Evolutionary conservation across 1,140 invertebrate genomes (phyloP), one percentile per base, ranked within the genome.

Genomic region (Temnothorax longispinosus): DNA sequence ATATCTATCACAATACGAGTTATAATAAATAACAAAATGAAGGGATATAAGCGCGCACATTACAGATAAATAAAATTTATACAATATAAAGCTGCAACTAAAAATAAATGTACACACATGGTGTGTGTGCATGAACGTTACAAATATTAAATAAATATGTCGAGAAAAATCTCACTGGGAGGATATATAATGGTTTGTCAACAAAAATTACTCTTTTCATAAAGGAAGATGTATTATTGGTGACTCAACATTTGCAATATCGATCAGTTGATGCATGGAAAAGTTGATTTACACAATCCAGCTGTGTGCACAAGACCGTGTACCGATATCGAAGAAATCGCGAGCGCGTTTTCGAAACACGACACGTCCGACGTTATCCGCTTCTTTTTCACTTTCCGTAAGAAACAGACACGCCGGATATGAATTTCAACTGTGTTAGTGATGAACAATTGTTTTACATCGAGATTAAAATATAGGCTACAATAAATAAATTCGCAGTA

Each of bases 171-270:
- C 18, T 27, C 47, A 18, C 3, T 3, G 3, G 15, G 2, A 52
- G 44, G 10, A 52, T 35, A 32, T 50, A 5, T 27, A 67, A 44
- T 52, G 15, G 15, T 50, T 72, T 27, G 21, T 32, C 41, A 7
- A 50, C 21, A 72, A 52, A 72, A 72, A 52, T 52, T 67, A 44
- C 5, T 44, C 21, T 27, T 47, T 71, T 35, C 13, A 18, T 72
- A 35, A 72, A 8, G 27, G 7, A 72, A 52, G 7, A 32, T 72
- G 8, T 72, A 72, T 72, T 52, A 52, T 72, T 15, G 15, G 15
- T 72, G 44, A 50, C 15, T 50, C 67, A 44, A 52, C 27, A 72
- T 72, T 52, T 72, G 47, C 47, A 72, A 72, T 72, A 72, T 52
- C 69, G 69, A 72, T 72, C 35, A 75, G 35, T 75, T 13, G 35